A percentile compares a stretch with the other conserved stretches of the same genome.
Conservation (phyloP, 2,113 vertebrate genomes). For the Andinoacara biseriatus region DNA sequence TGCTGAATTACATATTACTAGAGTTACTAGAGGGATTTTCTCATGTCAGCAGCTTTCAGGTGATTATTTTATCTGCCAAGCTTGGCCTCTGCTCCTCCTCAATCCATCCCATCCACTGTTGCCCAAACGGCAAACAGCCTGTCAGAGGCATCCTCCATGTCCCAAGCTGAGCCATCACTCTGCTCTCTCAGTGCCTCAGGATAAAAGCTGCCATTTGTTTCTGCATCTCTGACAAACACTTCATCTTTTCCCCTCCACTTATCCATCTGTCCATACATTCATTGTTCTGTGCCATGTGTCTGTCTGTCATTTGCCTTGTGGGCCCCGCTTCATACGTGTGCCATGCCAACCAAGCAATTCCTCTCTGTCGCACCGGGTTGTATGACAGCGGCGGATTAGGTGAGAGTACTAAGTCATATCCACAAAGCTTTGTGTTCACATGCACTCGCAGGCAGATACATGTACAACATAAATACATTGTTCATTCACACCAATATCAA, state of each 20-base stretch:
- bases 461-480: conserved; percentile 55
- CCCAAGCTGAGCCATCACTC: conserved; percentile 63
- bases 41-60: conserved; percentile 33
- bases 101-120: conserved; percentile 35
- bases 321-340: conserved; percentile 42
- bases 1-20: conserved; percentile 1
- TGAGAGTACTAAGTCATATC: conserved; percentile 49
- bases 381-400: conserved; percentile 44
- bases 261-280: conserved; percentile 72
- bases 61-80: conserved; percentile 58
- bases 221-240: conserved; percentile 76
- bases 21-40: conserved; percentile 25
- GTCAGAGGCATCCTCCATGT: conserved; percentile 52
- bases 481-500: conserved; percentile 63
- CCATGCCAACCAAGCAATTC: conserved; percentile 35
- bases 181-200: conserved; percentile 56
- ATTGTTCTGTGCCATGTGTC: conserved; percentile 59
- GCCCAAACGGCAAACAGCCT: conserved; percentile 53
- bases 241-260: conserved; percentile 66
- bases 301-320: conserved; percentile 65
- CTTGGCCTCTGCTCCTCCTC: conserved; percentile 44
- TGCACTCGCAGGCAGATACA: conserved; percentile 46
- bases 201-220: conserved; percentile 77
- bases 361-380: conserved; percentile 29
- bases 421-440: conserved; percentile 19